phyloP scores from a whole-genome alignment of 2,113 vertebrate genomes.

The Vidua chalybeata region DNA sequence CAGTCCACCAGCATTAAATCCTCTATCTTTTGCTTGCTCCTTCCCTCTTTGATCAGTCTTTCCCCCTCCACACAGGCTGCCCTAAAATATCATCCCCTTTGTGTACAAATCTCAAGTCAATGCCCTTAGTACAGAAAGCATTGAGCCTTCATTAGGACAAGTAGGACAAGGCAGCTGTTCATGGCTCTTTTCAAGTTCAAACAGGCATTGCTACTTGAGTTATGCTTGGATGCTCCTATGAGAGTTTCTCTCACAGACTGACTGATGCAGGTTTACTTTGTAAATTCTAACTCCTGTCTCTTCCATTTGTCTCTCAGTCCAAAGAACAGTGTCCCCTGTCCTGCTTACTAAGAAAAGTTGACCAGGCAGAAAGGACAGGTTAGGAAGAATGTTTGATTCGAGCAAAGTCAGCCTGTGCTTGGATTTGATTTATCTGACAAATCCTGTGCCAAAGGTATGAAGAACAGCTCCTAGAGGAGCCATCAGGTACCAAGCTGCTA shows the following conservation, averaged over 20 bases:
- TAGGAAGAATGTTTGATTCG: not conserved
- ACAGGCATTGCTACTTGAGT: not conserved
- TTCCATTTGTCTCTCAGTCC: not conserved
- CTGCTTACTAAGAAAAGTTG: not conserved
- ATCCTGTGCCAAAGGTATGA: not conserved
- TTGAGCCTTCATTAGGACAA: not conserved
- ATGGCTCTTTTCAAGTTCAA: not conserved
- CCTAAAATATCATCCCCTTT: not conserved
- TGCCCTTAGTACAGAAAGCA: not conserved
- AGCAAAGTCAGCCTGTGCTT: not conserved
- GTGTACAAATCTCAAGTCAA: not conserved
- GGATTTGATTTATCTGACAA: not conserved
- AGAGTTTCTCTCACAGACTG: not conserved
- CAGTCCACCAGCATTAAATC: not conserved
- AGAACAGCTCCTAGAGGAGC: not conserved
- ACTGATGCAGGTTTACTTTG: not conserved
- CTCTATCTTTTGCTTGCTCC: not conserved
- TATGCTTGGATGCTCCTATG: not conserved
- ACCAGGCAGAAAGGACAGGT: not conserved
- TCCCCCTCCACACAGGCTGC: not conserved
- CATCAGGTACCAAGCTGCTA: not conserved
- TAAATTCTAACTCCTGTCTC: not conserved
- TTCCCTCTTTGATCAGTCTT: not conserved
- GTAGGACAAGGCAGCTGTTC: not conserved
- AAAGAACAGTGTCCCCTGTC: not conserved